These are phyloP conservation scores for Podarcis muralis DNA, from an alignment of 2,113 vertebrate genomes.

Conservation along the genomic window DNA sequence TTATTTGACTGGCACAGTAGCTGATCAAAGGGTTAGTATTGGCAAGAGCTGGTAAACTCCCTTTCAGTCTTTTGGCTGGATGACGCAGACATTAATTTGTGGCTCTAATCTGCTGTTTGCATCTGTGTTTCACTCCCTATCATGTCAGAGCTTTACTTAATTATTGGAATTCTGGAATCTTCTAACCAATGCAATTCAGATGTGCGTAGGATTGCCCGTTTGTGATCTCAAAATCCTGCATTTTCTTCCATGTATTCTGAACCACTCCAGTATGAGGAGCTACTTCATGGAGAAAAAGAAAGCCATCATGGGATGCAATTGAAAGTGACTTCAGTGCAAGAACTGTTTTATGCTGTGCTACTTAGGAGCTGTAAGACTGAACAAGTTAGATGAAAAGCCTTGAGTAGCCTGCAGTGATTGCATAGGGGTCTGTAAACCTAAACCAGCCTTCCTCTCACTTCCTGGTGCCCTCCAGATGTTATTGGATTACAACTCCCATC, in stretches of 20 bases:
- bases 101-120: fast-evolving
- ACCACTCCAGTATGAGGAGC: background rate
- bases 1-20: background rate
- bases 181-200: background rate
- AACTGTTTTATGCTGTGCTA: background rate
- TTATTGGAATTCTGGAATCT: background rate
- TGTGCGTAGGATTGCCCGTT: background rate
- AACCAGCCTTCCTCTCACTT: no score
- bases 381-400: background rate
- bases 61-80: conserved; percentile 33
- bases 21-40: background rate
- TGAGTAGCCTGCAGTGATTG: background rate
- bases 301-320: background rate
- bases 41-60: background rate
- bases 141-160: background rate
- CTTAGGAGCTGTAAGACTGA: background rate
- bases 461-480: no score
- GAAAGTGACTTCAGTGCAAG: background rate
- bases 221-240: background rate
- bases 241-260: background rate
- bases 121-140: background rate
- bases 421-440: background rate
- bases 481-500: no score
- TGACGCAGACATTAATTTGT: background rate
- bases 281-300: background rate